Evolutionary conservation across 2,888 invertebrate genomes (phyloP), one percentile per base, ranked within the genome.

Genomic region (Deroplatys truncata): DNA sequence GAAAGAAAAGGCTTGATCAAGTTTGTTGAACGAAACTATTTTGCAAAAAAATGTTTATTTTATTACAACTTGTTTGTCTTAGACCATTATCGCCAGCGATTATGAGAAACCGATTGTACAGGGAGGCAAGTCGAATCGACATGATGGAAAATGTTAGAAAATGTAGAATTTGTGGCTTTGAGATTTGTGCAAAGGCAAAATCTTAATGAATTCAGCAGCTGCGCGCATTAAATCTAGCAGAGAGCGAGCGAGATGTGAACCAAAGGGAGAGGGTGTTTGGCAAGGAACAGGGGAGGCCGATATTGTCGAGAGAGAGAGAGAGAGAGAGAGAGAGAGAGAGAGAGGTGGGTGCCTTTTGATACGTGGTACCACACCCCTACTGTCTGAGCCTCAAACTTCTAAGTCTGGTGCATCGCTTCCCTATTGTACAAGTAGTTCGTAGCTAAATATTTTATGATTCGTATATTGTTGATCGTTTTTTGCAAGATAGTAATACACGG

Each of bases 171-270:
- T 87, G 87, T 87, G 83, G 82, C 83, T 87, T 87, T 87, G 82
- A 83, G 87, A 82, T 25, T 87, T 87, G 82, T 87, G 87, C 83
- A 83, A 31, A 83, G 83, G 87, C 87, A 83, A 87, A 87, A 87
- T 87, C 87, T 87, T 87, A 87, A 87, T 87, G 87, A 87, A 87
- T 87, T 87, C 87, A 87, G 87, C 87, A 87, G 87, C 87, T 87
- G 87, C 87, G 82, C 87, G n/a, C 87, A 87, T 87, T 87, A 87
- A 87, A 87, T 87, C 83, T 28, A 83, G 25, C 87, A 82, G 87
- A 87, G 29, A 84, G 56, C 16, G 20, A 72, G 25, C 56, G 43
- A 43, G 43, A 43, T 43, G 56, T 72, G 56, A 72, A 72, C 56
- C 56, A 83, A 72, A 83, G 29, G 87, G 56, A 87, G 29, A 84